These are phyloP conservation scores for Hybos culiciformis DNA, from an alignment of 2,888 invertebrate genomes.

Conservation along the genomic window DNA sequence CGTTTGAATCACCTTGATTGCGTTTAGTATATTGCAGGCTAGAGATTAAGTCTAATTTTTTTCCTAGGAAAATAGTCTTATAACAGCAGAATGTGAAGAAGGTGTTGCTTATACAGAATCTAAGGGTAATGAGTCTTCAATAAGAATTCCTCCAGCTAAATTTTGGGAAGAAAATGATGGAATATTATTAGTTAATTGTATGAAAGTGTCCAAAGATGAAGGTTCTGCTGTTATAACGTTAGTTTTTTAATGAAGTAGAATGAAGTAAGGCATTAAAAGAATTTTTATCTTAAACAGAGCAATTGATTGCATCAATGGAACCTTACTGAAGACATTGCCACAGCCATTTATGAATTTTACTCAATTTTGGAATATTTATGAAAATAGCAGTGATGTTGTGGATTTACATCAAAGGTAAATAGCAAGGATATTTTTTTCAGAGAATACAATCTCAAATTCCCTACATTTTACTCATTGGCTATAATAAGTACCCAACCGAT, in stretches of 20 bases:
- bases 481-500: no score
- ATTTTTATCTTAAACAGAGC: constrained; percentile 38
- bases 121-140: constrained; percentile 40
- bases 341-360: constrained; percentile 50
- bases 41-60: no score
- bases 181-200: constrained; percentile 46
- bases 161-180: constrained; percentile 45
- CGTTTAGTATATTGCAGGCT: no score
- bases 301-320: constrained; percentile 59
- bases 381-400: constrained; percentile 41
- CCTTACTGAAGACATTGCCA: constrained; percentile 43
- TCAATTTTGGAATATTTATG: constrained; percentile 48
- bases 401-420: constrained; percentile 42
- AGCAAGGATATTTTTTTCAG: no score
- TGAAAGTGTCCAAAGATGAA: constrained; percentile 37
- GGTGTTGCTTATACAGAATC: constrained; percentile 46
- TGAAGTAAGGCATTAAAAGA: no score
- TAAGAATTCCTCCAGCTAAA: constrained; percentile 37
- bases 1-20: no score
- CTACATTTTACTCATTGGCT: no score
- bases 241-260: constrained; percentile 15
- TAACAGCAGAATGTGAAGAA: constrained; percentile 45
- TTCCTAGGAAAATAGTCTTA: no score
- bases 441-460: no score
- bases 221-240: constrained; percentile 40